phyloP scores from a whole-genome alignment of 1,140 invertebrate species.

The Microplitis demolitor region DNA sequence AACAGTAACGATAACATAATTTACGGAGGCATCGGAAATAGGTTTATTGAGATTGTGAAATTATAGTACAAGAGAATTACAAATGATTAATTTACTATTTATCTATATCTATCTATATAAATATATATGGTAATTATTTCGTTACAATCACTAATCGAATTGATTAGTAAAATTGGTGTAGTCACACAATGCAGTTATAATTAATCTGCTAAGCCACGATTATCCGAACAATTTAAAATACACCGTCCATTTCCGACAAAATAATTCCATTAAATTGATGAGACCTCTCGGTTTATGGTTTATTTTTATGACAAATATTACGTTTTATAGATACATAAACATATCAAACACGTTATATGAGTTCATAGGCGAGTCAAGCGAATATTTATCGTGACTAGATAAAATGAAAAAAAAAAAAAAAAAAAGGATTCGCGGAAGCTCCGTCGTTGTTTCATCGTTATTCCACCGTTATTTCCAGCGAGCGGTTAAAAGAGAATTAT shows the following conservation, averaged over 20 bases:
- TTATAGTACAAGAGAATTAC: neutral
- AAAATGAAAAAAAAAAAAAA: conserved; percentile 1
- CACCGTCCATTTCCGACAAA: neutral
- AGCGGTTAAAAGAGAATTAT: conserved; percentile 43
- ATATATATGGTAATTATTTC: neutral
- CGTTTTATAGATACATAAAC: neutral
- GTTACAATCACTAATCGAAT: conserved; percentile 57
- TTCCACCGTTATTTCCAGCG: conserved; percentile 40
- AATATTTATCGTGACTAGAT: conserved; percentile 16
- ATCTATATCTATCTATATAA: neutral
- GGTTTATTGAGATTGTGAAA: conserved; percentile 19
- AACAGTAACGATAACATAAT: conserved; percentile 16
- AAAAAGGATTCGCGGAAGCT: conserved; percentile 31
- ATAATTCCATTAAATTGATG: neutral
- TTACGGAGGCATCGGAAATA: conserved; percentile 7
- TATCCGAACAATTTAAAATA: neutral
- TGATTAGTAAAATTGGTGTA: conserved; percentile 59
- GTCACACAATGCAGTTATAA: conserved; percentile 50
- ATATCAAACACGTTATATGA: neutral
- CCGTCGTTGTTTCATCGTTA: conserved; percentile 47
- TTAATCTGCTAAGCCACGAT: conserved; percentile 40
- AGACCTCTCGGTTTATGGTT: neutral
- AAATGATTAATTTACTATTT: neutral
- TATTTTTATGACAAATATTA: neutral
- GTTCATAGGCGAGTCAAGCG: conserved; percentile 20